Base-by-base conservation (phyloP, 2,888 invertebrate genomes). In the Halictus ligatus region DNA sequence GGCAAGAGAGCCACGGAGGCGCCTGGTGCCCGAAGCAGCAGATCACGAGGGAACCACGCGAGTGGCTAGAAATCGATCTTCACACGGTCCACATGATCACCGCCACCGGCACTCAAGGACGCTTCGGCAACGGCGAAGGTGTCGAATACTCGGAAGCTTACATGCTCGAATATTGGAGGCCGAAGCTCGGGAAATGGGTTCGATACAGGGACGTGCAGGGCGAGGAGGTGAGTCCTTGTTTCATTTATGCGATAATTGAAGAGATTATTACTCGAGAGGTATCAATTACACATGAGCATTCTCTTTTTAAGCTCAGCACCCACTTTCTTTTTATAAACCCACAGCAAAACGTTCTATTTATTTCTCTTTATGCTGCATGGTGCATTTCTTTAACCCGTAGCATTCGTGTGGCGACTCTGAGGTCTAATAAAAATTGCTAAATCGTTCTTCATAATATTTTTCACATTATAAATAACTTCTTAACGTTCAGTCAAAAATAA, bases 1-100 rank as follows among this genome's bases (percentile, higher is more conserved):
- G 97, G 89, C 97, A 97, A 92, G 98, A 99, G 94, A 96, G 96
- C 89, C 97, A 97, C 93, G 98, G 98, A 21, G 99, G 99, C 73
- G 99, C 99, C 0, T 99, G 99, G 99, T 99, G 99, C 95, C 99
- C 99, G 18, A 97, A 97, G 95, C 96, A 96, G 77, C 97, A 97
- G 94, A 97, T 98, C 93, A 97, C 97, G 43, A 96, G 97, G n/a
- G 97, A 97, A 92, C 96, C 97, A 4, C 96, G 96, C 84, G 98
- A 98, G 95, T 98, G 97, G 97, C 95, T 98, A 86, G 97, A 99
- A 96, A 97, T 98, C 89, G 97, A 98, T 94, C 96, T 99, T 89
- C 97, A 97, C 92, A 96, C 96, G 35, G 97, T 98, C 73, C 97
- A 97, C 95, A 97, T 98, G 94, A 97, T 99, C 93, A 98, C 98